Evolutionary conservation across 2,888 invertebrate species (phyloP), one percentile per base, ranked within the genome.

Genomic region (Pseudococcus longispinus): DNA sequence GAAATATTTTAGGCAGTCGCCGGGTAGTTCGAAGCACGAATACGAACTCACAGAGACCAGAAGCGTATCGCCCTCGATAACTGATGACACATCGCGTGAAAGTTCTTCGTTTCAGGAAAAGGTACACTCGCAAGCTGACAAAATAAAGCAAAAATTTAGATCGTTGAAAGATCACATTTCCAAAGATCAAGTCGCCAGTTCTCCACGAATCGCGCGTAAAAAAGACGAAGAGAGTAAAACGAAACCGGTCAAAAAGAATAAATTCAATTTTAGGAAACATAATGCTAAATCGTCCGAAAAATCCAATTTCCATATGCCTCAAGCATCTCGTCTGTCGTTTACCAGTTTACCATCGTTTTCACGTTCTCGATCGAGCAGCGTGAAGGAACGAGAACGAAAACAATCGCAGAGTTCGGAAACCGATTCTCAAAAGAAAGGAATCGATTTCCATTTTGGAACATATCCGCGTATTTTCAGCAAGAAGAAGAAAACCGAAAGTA

Each of bases 361-460:
- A 13, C 87, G 91, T 88, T 90, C 90, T 87, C 55, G 92, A 92
- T 86, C 93, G 93, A 74, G 92, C 92, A 89, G 92, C 92, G 9
- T 92, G 92, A 74, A 92, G 92, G 82, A 83, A 87, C 26, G 60
- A 29, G 87, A 83, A 13, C 77, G 51, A 23, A 42, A 83, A 18
- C 85, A 74, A 23, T 42, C 85, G 9, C 51, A 84, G 11, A 70
- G 82, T 26, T 80, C 55, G n/a, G 84, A 85, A 46, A 46, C 46
- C 32, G 23, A 84, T 84, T 70, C 55, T 5, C 82, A 83, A 20
- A 93, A 92, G 89, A 93, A 92, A 89, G 92, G 93, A 88, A 95
- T 95, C 90, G 93, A 94, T 29, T 93, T 94, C 90, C 95, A 95
- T 90, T 94, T 95, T 88, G 93, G 94, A 89, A 96, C 96, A 0